Evolutionary conservation across 2,888 invertebrate species (phyloP), one percentile per base, ranked within the genome.

Genomic region (Amblyteles armatorius): DNA sequence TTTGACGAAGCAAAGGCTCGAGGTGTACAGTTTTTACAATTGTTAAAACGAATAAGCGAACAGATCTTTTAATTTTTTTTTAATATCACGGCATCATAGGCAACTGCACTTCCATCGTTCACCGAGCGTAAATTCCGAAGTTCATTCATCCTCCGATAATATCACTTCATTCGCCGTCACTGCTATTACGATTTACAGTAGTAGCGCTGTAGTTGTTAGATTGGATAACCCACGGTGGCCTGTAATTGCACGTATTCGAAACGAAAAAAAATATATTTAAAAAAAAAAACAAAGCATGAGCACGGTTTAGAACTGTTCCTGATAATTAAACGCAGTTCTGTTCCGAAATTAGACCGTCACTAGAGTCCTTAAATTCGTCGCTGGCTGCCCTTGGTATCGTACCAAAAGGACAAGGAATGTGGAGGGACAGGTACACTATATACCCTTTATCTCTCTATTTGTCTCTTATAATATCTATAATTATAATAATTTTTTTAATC

Each of bases 361-460:
- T 94, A 93, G 93, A 92, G 90, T 93, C 92, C 90, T 89, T 94
- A 94, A 92, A 94, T 91, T 91, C 92, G 87, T 94, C 93, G 91
- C 93, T 94, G 92, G 93, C 93, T 89, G 93, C 94, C 91, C 93
- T 94, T 89, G 94, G 93, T 93, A 92, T 91, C 92, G 93, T 92
- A 91, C 92, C 92, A 90, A 93, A 93, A 93, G 93, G 93, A 92
- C 93, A 92, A 93, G 94, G 94, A 92, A 94, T 94, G 94, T 94
- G 94, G 94, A 94, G 94, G 94, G 94, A 94, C 94, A 94, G 94
- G 94, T 94, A 94, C 92, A 93, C 87, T 89, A 91, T 88, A 88
- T 88, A 87, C 81, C 89, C 89, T 84, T 90, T 90, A 90, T 90
- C 83, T 90, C 83, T 68, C 90, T 90, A 83, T 88, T 84, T 85